These are phyloP conservation scores for Coturnix japonica DNA, from an alignment of 2,113 vertebrate genomes.

Conservation along the genomic window DNA sequence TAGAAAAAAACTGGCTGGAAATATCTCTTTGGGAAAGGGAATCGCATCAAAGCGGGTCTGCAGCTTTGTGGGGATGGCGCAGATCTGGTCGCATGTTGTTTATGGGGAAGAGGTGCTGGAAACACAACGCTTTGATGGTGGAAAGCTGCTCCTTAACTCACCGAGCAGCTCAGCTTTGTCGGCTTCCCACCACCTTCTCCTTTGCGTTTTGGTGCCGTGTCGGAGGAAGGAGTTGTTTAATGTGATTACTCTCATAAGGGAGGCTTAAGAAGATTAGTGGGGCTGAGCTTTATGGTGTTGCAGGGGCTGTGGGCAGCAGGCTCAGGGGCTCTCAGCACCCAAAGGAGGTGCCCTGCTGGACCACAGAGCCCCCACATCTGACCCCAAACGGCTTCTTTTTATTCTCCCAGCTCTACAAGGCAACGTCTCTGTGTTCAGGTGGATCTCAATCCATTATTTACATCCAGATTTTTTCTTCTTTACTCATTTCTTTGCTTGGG, in stretches of 20 bases:
- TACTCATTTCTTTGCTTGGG: neutral
- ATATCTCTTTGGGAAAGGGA: neutral
- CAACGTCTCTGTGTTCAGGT: rapidly evolving
- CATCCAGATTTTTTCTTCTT: neutral
- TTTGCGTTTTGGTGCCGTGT: neutral
- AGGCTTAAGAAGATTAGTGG: conserved; percentile 45
- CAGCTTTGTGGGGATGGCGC: neutral
- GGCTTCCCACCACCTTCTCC: neutral
- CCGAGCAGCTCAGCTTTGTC: conserved; percentile 17
- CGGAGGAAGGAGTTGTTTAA: neutral
- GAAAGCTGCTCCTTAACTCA: neutral
- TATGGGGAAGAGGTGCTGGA: neutral
- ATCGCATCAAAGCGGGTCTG: neutral
- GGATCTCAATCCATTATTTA: neutral
- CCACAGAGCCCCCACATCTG: neutral
- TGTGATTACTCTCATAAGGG: neutral
- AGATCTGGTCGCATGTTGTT: neutral
- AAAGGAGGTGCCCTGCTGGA: neutral
- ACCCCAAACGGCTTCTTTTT: neutral
- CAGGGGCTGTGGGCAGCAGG: neutral
- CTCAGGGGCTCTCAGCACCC: neutral
- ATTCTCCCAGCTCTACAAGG: neutral
- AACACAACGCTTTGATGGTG: rapidly evolving
- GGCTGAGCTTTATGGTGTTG: neutral
- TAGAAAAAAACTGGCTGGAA: conserved; percentile 19